Conservation (phyloP, 2,888 invertebrate genomes). For the Allophyes oxyacanthae region DNA sequence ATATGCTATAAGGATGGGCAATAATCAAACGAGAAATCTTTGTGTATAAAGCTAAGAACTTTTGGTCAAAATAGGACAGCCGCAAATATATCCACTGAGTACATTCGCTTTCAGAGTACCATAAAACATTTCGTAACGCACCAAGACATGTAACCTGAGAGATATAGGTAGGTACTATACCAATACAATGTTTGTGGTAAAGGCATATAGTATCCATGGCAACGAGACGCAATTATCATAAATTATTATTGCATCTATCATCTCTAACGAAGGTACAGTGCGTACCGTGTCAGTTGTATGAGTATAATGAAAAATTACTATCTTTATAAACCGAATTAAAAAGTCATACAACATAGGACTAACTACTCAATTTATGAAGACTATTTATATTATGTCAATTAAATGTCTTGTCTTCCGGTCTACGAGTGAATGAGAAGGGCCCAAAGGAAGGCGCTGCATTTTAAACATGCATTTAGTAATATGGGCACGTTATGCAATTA, state of each 20-base stretch:
- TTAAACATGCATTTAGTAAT: constrained; percentile 14
- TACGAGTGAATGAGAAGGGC: constrained; percentile 10
- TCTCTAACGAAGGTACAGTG: not conserved
- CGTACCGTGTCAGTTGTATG: no score
- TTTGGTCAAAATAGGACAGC: constrained; percentile 21
- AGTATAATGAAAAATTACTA: no score
- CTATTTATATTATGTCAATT: constrained; percentile 37
- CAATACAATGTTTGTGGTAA: constrained; percentile 7
- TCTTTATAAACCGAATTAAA: no score
- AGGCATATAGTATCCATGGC: not conserved
- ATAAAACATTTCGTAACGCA: constrained; percentile 20
- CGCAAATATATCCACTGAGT: constrained; percentile 2
- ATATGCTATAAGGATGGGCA: constrained; percentile 10
- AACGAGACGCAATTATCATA: constrained; percentile 8
- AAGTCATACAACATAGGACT: no score
- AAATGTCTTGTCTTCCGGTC: constrained; percentile 20
- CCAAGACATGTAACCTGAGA: not conserved
- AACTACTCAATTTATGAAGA: no score
- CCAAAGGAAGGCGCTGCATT: constrained; percentile 7
- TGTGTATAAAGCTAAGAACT: constrained; percentile 13
- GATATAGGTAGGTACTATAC: constrained; percentile 1
- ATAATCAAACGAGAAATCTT: constrained; percentile 14
- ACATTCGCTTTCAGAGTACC: not conserved
- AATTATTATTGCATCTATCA: constrained; percentile 11
- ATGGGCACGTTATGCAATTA: constrained; percentile 23